Percentiles rank a stretch among this genome's conserved stretches.
These are phyloP conservation scores for Clepsis dumicolana DNA, from an alignment of 2,888 invertebrate genomes.

Conservation along the genomic window DNA sequence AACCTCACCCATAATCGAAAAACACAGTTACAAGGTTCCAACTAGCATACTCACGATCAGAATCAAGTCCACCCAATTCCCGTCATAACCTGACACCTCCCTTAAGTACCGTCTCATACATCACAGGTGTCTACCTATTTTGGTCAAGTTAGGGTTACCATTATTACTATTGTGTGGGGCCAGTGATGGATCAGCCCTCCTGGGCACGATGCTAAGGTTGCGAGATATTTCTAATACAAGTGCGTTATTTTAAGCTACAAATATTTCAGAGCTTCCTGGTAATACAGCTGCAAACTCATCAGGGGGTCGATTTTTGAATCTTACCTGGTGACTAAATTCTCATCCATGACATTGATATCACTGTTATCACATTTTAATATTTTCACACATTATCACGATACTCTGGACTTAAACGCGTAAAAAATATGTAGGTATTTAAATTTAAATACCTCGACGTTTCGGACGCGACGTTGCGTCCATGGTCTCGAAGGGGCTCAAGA, in stretches of 20 bases:
- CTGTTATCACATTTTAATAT: no score
- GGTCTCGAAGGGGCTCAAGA: no score
- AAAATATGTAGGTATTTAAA: no score
- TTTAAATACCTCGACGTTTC: no score
- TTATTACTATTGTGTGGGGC: conserved; percentile 44
- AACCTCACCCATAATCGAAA: not conserved
- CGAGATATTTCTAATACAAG: conserved; percentile 3
- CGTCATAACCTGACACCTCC: conserved; percentile 5
- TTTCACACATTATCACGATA: no score
- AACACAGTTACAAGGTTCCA: conserved; percentile 6
- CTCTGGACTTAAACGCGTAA: no score
- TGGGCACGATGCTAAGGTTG: conserved; percentile 40
- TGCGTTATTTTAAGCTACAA: conserved; percentile 2
- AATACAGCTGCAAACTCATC: no score
- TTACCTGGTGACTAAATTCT: no score
- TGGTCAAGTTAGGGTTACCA: conserved; percentile 32
- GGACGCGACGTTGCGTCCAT: no score
- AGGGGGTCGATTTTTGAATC: no score
- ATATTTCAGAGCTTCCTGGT: not conserved
- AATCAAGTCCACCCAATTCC: conserved; percentile 7
- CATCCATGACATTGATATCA: no score
- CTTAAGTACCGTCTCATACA: not conserved
- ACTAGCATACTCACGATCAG: conserved; percentile 26
- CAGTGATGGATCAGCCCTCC: conserved; percentile 53
- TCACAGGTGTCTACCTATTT: not conserved